Evolutionary conservation across 2,797 vertebrate genomes (phyloP).

Genomic region (Acipenser ruthenus): DNA sequence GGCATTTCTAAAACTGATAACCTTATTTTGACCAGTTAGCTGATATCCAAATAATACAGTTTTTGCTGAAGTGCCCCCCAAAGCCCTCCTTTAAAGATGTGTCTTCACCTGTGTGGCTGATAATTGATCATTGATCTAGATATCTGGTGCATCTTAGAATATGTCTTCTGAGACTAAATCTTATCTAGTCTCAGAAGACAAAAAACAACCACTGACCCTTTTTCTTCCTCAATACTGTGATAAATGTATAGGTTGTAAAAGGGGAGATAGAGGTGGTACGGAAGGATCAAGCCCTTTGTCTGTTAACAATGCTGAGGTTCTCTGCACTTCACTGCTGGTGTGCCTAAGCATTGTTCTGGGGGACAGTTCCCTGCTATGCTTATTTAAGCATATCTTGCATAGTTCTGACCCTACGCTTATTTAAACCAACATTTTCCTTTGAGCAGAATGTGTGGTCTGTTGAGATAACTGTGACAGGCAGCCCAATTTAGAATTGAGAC

Average conservation of each 20-base stretch:
- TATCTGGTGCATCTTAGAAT: too few species aligned
- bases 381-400: slow-evolving; percentile 56
- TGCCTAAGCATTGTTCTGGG: slow-evolving; percentile 25
- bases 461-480: slow-evolving; percentile 40
- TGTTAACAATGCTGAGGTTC: neutral
- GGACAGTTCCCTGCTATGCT: slow-evolving; percentile 42
- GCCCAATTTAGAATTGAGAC: slow-evolving; percentile 35
- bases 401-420: slow-evolving; percentile 47
- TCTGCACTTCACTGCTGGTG: neutral
- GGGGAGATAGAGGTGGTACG: neutral
- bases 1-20: too few species aligned
- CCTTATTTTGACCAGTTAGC: too few species aligned
- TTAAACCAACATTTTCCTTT: slow-evolving; percentile 39
- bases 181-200: too few species aligned
- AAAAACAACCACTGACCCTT: neutral
- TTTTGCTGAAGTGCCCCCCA: too few species aligned
- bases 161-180: too few species aligned
- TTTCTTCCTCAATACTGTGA: neutral
- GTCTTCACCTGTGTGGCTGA: too few species aligned
- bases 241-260: slow-evolving; percentile 3
- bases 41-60: too few species aligned
- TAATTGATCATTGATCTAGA: too few species aligned
- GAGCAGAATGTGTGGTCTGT: slow-evolving; percentile 58
- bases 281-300: neutral
- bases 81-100: too few species aligned